These are phyloP conservation scores for Notamacropus eugenii DNA, from an alignment of 2,797 vertebrate genomes.

Conservation along the genomic window DNA sequence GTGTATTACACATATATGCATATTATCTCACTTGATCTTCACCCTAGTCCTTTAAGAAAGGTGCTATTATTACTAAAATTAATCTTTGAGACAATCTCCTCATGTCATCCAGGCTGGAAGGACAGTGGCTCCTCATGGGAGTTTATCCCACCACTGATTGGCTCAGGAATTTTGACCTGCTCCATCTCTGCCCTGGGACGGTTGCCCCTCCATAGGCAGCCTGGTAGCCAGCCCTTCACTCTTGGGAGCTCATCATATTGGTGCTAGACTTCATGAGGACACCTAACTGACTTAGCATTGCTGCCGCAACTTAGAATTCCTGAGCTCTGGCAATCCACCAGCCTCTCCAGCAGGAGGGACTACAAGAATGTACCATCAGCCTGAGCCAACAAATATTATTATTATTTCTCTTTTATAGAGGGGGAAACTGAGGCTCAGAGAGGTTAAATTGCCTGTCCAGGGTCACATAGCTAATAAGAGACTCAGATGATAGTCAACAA, in stretches of 20 bases:
- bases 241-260: neutral
- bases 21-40: neutral
- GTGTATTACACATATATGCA: too few relatives aligned
- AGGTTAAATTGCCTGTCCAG: neutral
- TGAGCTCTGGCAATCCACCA: neutral
- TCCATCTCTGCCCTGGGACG: neutral
- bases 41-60: neutral
- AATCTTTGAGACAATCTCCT: neutral
- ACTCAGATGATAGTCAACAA: neutral
- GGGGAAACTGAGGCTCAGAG: neutral
- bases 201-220: neutral
- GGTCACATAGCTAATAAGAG: neutral
- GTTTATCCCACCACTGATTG: neutral
- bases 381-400: neutral
- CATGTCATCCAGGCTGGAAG: neutral
- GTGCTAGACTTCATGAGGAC: neutral
- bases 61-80: neutral
- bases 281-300: neutral
- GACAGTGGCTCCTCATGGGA: neutral
- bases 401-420: neutral
- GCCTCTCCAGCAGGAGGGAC: neutral
- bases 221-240: neutral
- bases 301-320: neutral
- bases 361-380: neutral
- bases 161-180: neutral